Percentiles rank a stretch among this genome's conserved stretches.
Evolutionary conservation across 2,113 vertebrate genomes (phyloP).

Genomic region (Acrocephalus arundinaceus): DNA sequence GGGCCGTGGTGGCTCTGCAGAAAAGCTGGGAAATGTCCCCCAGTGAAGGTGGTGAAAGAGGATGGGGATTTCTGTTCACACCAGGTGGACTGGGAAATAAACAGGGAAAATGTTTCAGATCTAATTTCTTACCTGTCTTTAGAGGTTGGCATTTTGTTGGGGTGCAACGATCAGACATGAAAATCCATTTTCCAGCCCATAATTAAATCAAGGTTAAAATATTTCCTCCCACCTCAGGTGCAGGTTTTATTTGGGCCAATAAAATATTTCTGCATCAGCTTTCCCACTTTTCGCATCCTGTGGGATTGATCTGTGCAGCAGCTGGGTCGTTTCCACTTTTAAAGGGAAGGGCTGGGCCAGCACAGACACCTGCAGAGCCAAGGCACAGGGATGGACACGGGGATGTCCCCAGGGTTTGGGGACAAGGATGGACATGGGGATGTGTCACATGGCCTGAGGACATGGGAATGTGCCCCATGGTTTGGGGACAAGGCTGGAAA

Average conservation of each 20-base stretch:
- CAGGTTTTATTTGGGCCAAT: neutral
- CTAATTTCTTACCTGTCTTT: neutral
- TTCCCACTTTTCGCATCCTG: neutral
- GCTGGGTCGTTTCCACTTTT: rapidly evolving
- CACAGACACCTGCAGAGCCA: neutral
- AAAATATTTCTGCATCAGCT: neutral
- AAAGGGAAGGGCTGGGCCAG: neutral
- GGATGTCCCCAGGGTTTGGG: neutral
- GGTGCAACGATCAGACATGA: neutral
- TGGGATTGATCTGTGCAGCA: neutral
- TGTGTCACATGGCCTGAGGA: neutral
- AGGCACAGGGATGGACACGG: rapidly evolving
- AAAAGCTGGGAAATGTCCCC: neutral
- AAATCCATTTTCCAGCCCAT: neutral
- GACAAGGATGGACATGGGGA: neutral
- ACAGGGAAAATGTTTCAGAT: neutral
- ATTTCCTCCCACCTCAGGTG: neutral
- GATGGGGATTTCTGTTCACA: neutral
- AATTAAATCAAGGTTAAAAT: neutral
- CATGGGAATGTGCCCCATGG: rapidly evolving
- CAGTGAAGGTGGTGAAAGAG: neutral
- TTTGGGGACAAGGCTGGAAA: neutral
- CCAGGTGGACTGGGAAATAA: neutral
- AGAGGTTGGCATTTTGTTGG: neutral
- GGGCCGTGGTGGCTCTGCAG: neutral